A percentile compares a stretch with the other conserved stretches of the same genome.
These are phyloP conservation scores for Cryptus armator DNA, from an alignment of 2,888 invertebrate species.

Conservation along the genomic window DNA sequence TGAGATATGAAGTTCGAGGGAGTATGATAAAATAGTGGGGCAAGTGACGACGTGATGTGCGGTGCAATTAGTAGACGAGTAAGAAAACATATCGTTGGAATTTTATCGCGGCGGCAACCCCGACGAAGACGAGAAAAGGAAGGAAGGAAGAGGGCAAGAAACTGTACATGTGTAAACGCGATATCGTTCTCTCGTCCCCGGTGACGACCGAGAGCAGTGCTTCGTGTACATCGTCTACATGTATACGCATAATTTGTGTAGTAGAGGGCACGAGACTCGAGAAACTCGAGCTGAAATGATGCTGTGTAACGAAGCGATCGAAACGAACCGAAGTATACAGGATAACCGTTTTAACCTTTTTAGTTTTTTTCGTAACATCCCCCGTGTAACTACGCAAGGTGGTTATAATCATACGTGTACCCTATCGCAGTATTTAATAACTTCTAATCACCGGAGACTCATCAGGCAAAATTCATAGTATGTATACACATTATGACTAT, in stretches of 20 bases:
- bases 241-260: background rate
- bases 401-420: constrained; percentile 40
- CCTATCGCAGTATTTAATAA: constrained; percentile 45
- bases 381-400: constrained; percentile 1
- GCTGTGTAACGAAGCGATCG: constrained; percentile 45
- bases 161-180: constrained; percentile 41
- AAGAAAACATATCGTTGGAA: constrained; percentile 59
- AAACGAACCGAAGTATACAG: background rate
- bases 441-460: constrained; percentile 60
- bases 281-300: constrained; percentile 6
- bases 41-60: constrained; percentile 54
- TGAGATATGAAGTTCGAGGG: constrained; percentile 26
- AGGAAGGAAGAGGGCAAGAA: constrained; percentile 37
- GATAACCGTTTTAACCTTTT: background rate
- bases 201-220: background rate
- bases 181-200: constrained; percentile 27
- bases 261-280: constrained; percentile 1
- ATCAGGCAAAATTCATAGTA: constrained; percentile 36
- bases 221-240: constrained; percentile 6
- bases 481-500: constrained; percentile 48
- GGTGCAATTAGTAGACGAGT: constrained; percentile 62
- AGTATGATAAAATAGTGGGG: constrained; percentile 37
- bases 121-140: constrained; percentile 36
- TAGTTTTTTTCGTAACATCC: background rate
- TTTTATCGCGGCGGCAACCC: constrained; percentile 56